Evolutionary conservation across 2,797 vertebrate species (phyloP).

Genomic region (Glossophaga mutica): DNA sequence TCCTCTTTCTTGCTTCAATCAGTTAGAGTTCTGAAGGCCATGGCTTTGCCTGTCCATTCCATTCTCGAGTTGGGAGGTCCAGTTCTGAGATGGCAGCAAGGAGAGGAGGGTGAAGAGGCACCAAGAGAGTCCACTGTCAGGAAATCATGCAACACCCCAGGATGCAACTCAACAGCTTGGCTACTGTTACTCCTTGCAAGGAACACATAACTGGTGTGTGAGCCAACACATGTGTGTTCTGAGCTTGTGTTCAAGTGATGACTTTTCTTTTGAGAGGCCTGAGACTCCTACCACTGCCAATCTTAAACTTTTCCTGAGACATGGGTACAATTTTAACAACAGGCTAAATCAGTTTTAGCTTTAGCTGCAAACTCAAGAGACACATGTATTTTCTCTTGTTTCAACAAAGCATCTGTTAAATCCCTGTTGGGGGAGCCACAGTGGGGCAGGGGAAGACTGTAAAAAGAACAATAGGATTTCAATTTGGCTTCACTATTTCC

Average conservation of each 20-base stretch:
- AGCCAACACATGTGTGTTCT: fast-evolving
- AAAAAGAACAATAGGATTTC: neutral
- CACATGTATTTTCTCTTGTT: neutral
- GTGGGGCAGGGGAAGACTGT: neutral
- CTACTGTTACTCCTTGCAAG: neutral
- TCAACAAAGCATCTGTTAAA: neutral
- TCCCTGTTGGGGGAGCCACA: neutral
- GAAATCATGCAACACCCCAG: neutral
- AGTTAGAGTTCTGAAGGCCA: neutral
- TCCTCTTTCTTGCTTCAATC: neutral
- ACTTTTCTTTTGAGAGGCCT: neutral
- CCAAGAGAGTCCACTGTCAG: neutral
- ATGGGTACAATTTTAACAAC: neutral
- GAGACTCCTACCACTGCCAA: neutral
- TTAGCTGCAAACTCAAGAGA: neutral
- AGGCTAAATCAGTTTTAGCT: neutral
- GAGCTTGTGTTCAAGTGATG: neutral
- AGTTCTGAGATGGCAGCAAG: neutral
- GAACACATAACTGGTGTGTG: fast-evolving
- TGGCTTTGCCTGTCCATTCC: neutral
- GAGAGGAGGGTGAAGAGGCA: neutral
- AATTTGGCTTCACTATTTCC: neutral
- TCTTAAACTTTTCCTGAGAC: neutral
- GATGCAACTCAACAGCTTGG: neutral
- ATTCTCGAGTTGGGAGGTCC: neutral